Evolutionary conservation across 1,140 invertebrate genomes (phyloP), one percentile per base, ranked within the genome.

Genomic region (Anastrepha obliqua): DNA sequence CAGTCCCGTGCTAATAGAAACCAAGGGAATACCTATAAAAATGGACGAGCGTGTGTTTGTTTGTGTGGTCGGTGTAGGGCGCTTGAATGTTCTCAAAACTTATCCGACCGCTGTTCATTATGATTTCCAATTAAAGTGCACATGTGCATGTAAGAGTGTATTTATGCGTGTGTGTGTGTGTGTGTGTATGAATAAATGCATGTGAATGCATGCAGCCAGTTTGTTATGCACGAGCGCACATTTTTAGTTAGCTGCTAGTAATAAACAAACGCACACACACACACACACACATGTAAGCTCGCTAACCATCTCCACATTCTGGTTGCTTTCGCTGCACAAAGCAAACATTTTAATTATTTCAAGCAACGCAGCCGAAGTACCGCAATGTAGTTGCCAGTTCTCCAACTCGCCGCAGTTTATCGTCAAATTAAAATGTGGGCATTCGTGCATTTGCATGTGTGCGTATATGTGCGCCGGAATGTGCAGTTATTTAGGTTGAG

Each of bases 281-380:
- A 47, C 15, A 70, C 20, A 39, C 42, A 15, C 15, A 7, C 11
- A 74, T 67, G 8, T 29, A 39, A n/a, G 8, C 67, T 47, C 0
- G 13, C 44, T 15, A 44, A 17, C 42, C 6, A 55, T 55, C 11
- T 11, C 1, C 2, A 55, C 51, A 55, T 44, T 11, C 67, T 42
- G 2, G 42, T 29, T 7, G 67, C 65, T 70, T 7, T 13, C 67
- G 42, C 42, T 15, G 42, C 39, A 74, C 67, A 74, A 74, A 74
- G 67, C 67, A 74, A 74, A 74, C 67, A 74, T 74, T 74, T 74
- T 74, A 74, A 74, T 74, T 74, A 74, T 74, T 74, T 74, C 67
- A 74, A 74, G 67, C 67, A 74, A 74, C 42, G 15, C 67, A 47
- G 67, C 67, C 67, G 15, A 74, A 74, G 42, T 44, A 74, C 67